Base-by-base conservation (phyloP, 2,113 vertebrate species). In the Echinops telfairi region DNA sequence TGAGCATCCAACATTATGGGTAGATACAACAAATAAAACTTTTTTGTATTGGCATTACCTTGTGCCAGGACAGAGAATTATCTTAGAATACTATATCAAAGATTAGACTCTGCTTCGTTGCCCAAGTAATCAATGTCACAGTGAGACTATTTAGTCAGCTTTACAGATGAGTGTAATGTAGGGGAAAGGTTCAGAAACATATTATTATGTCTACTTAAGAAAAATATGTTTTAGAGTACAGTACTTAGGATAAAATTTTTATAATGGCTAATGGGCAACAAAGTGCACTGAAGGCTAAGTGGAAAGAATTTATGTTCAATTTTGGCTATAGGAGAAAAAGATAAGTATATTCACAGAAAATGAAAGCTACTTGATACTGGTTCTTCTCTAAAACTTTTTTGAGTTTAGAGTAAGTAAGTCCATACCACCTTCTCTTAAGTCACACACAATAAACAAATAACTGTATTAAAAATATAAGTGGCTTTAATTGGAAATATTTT, bases 121-220 rank as follows among this genome's bases (percentile, higher is more conserved):
- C 60, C 60, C 47, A 66, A 81, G 83, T 92, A 94, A 94, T 95
- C 92, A 87, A 84, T 96, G 94, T 96, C 86, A 86, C 60, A 93
- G 83, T 75, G 53, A 78, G 75, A 89, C 71, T 84, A 92, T 90
- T 96, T 90, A 86, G 83, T 62, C 79, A 90, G 68, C 70, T 93
- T 94, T 90, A 89, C 5, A 53, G 77, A 93, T 86, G 36, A 94
- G 36, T 33, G n/a, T 77, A 88, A 80, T 60, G 36, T 17, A 93
- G 58, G 68, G 60, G 53, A 93, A 90, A 92, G 77, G 31, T 90
- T 94, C 88, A 73, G 53, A 93, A 93, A 96, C 94, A 83, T 79
- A 86, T 83, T 88, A 94, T 94, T 96, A 93, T 83, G 77, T 86
- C 60, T 89, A 92, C 53, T 92, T 95, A 89, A 84, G 83, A 90